Base-by-base conservation (phyloP, 1,140 invertebrate species). In the Drosophila kepulauana region DNA sequence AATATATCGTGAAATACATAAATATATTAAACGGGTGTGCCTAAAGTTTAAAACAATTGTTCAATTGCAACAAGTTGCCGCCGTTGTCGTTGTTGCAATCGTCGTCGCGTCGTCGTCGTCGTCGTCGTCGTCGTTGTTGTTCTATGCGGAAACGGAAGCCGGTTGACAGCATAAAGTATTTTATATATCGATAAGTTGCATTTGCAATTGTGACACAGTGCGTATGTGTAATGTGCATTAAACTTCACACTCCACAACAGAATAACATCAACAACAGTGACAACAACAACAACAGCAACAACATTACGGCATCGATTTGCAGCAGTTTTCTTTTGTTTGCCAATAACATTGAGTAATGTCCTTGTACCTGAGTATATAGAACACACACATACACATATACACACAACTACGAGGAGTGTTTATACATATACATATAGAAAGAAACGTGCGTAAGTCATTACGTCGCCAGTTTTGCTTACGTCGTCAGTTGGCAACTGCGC, bases 121-220 rank as follows among this genome's bases (percentile, higher is more conserved):
- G 33, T 7, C 30, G 30, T 33, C 7, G 43, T 38, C 5, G 28
- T 16, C 30, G 51, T 30, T 51, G 43, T 74, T 56, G 57, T 68
- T 35, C 45, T 57, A 89, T 69, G 79, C 85, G 86, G 85, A 89
- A 85, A 89, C 85, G 86, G 86, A 90, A 85, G 81, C 81, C 85
- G 78, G 81, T 75, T 46, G 59, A 46, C 67, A 87, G 56, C 73
- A 45, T 52, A 66, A 63, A 5, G 5, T 13, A 43, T 48, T 20
- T 8, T 1, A 5, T 16, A 13, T 41, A 57, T 38, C n/a, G 16
- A 58, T 25, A 15, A 69, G 10, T 38, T 38, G 35, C 35, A 20
- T 57, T 25, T 4, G 11, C 51, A 16, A 46, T 52, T 38, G 41
- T 54, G 28, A n/a, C 58, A 69, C 75, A 63, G 62, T 67, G 64